Evolutionary conservation across 2,888 invertebrate species (phyloP), one percentile per base, ranked within the genome.

Genomic region (Nomada goodeniana): DNA sequence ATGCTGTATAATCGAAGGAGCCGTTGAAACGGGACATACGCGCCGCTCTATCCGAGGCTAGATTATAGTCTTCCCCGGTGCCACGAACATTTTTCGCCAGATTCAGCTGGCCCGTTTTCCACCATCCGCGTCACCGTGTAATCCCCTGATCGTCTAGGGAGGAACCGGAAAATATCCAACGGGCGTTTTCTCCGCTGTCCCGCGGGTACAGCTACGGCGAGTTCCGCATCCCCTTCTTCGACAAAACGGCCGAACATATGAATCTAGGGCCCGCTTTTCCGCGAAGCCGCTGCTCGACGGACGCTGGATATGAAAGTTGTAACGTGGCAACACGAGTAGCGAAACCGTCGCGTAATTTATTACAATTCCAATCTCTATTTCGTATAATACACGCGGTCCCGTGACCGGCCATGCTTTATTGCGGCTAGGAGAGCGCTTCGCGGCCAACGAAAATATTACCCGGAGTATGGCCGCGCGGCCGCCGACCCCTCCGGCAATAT

Each of bases 361-460:
- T 80, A 80, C 70, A 79, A 80, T 80, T 79, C 80, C 80, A 80
- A 80, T 80, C 80, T 80, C 80, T 42, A 70, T 59, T 53, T 47
- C 81, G 52, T 23, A 71, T 68, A 67, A 80, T 80, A 61, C 65
- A 9, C 47, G 36, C 60, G 47, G 36, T 15, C 7, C 5, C 23
- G 29, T 15, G 23, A 23, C 42, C 42, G 42, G 42, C n/a, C 64
- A 5, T 4, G 65, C 80, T 79, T 79, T 80, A 80, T 80, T 80
- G 65, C 70, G 69, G 67, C 55, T 26, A 57, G 36, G 47, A 67
- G 77, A 53, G 67, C 15, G 74, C 4, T 61, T 29, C 53, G 29
- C 65, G 60, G 61, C 36, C 26, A 80, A 72, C 64, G 73, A 81
- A 73, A 81, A 73, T 81, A 81, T 81, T 68, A 50, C 73, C 29